Conservation (phyloP, 2,888 invertebrate species). For the Desoria tigrina region DNA sequence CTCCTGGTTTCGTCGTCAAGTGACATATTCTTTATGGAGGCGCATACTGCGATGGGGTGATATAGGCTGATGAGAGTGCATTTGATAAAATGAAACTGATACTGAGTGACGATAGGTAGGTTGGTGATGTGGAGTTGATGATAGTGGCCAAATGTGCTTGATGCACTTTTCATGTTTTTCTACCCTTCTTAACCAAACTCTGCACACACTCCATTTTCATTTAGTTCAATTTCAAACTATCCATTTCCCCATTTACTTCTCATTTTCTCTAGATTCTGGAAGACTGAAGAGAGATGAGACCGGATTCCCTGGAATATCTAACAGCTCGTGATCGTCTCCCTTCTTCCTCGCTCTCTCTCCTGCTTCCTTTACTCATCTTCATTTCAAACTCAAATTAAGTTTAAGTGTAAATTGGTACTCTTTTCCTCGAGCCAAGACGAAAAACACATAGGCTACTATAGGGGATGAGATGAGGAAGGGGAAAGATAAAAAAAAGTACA, state of each 20-base stretch:
- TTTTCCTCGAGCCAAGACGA: too few species aligned
- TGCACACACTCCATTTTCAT: slow-evolving; percentile 48
- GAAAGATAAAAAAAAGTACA: too few species aligned
- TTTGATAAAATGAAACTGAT: too few species aligned
- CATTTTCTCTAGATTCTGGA: neutral
- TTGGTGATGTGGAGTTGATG: too few species aligned
- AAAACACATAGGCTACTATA: too few species aligned
- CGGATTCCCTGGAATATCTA: neutral
- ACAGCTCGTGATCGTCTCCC: neutral
- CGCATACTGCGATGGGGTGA: too few species aligned
- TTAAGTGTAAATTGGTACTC: slow-evolving; percentile 41
- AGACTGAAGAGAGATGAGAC: neutral
- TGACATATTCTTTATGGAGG: too few species aligned
- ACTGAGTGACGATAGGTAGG: too few species aligned
- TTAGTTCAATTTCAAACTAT: slow-evolving; percentile 46
- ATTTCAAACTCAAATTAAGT: slow-evolving; percentile 33
- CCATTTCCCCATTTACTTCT: slow-evolving; percentile 30
- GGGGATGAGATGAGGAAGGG: too few species aligned
- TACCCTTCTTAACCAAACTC: slow-evolving; percentile 31
- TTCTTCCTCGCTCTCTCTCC: neutral
- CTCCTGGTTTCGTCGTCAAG: too few species aligned
- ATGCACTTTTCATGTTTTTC: slow-evolving; percentile 51
- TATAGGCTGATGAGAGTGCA: too few species aligned
- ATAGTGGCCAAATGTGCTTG: slow-evolving; percentile 22
- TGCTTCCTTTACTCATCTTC: slow-evolving; percentile 2